Evolutionary conservation across 2,888 invertebrate species (phyloP), one percentile per base, ranked within the genome.

Genomic region (Habrosyne pyritoides): DNA sequence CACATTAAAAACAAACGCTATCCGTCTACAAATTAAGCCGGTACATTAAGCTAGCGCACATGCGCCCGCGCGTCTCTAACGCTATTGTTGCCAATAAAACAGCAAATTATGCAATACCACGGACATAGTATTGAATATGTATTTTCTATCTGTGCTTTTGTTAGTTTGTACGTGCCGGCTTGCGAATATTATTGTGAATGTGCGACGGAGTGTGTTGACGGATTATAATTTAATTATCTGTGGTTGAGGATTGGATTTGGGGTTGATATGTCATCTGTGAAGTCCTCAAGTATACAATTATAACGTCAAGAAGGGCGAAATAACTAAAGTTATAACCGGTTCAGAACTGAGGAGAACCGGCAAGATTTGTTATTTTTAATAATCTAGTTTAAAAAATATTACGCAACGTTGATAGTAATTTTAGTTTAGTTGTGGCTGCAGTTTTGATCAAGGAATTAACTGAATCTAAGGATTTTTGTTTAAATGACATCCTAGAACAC

Each of bases 71-170:
- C 71, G 63, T 67, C 65, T 61, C 59, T 56, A 55, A 55, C 42
- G 60, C 69, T 59, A 63, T 73, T 63, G 73, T 70, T 52, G 65
- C 61, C 60, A 75, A 75, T 73, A 72, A 69, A 72, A 73, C 54
- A 53, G 57, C 62, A 66, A 66, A 73, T 76, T 76, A 77, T 77
- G 76, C 76, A 71, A 73, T 74, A 74, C 68, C 76, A 77, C 75
- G 76, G 54, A 50, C 58, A 61, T 65, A 52, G 56, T 42, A 47
- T 54, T 75, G 71, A 75, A 77, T 76, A 75, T 76, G 69, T 67
- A 73, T 42, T 74, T 58, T 53, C 57, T 63, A 69, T 64, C 54
- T 71, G 69, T 71, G 42, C 42, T 42, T 42, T 42, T 18, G 42
- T 42, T 6, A 18, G 42, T 42, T n/a, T 8, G 42, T 42, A 42